Percentiles rank a stretch among this genome's conserved stretches.
These are phyloP conservation scores for Campylorhamphus procurvoides DNA, from an alignment of 2,113 vertebrate species.

Conservation along the genomic window DNA sequence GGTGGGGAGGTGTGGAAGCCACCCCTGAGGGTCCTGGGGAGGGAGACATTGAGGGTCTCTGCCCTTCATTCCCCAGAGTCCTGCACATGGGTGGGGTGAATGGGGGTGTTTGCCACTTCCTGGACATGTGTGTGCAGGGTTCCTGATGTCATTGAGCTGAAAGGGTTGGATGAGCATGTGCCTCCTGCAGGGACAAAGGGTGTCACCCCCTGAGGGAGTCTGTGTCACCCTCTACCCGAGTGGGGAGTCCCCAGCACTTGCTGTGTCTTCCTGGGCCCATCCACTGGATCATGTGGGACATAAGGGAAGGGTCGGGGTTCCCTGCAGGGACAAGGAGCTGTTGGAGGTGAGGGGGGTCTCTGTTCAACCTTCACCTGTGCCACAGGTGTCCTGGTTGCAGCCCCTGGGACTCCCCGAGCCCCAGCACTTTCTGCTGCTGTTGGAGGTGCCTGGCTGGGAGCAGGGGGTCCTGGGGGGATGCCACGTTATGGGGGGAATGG, in stretches of 20 bases:
- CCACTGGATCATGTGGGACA: conserved; percentile 35
- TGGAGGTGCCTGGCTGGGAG: not conserved
- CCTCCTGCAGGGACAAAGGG: not conserved
- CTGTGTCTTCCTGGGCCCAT: conserved; percentile 56
- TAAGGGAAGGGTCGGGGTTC: rapidly evolving
- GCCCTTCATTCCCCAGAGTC: not conserved
- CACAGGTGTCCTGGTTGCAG: not conserved
- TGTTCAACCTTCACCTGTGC: no score
- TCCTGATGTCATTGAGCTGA: rapidly evolving
- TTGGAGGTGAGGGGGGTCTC: not conserved
- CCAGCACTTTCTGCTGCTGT: not conserved
- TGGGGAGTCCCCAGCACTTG: not conserved
- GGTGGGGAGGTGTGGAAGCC: not conserved
- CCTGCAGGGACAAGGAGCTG: rapidly evolving
- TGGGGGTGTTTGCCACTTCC: not conserved
- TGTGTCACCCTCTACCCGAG: not conserved
- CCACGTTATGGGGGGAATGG: not conserved
- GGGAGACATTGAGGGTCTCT: not conserved
- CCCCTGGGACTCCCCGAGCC: rapidly evolving
- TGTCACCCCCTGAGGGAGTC: not conserved
- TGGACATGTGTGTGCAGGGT: not conserved
- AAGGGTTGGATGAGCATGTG: rapidly evolving
- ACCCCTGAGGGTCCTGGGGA: not conserved
- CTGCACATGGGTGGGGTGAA: not conserved
- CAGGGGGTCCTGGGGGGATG: not conserved